Conservation (phyloP, 2,888 invertebrate species). For the Drosophila eohydei region DNA sequence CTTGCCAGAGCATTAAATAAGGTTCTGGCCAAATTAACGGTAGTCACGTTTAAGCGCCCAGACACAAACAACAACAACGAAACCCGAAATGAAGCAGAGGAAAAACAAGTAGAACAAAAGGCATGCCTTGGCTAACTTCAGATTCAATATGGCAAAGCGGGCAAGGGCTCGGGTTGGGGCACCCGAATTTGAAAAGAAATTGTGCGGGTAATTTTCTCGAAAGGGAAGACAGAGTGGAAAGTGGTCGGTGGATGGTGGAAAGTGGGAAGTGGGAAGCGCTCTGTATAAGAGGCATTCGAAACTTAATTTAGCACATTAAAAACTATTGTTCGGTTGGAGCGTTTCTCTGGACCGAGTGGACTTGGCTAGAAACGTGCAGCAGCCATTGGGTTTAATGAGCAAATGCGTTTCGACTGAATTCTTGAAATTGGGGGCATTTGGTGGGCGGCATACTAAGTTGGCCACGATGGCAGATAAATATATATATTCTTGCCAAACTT, state of each 20-base stretch:
- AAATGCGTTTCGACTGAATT: constrained; percentile 46
- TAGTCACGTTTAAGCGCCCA: constrained; percentile 70
- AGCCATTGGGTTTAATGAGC: constrained; percentile 67
- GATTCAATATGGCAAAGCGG: constrained; percentile 51
- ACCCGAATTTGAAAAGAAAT: constrained; percentile 33
- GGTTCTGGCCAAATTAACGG: constrained; percentile 75
- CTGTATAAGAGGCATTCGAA: constrained; percentile 42
- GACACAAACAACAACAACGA: constrained; percentile 52
- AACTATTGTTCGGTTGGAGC: constrained; percentile 64
- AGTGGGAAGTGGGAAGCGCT: constrained; percentile 6
- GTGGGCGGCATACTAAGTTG: constrained; percentile 44
- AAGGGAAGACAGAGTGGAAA: constrained; percentile 12
- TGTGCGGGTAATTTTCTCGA: constrained; percentile 55
- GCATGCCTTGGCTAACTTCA: constrained; percentile 52
- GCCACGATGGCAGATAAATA: not conserved
- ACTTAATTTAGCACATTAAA: constrained; percentile 78
- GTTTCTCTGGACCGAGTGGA: constrained; percentile 6
- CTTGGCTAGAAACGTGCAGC: constrained; percentile 54
- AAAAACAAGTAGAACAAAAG: constrained; percentile 40
- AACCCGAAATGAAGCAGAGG: not conserved
- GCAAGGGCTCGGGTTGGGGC: not conserved
- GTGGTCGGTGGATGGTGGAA: not conserved
- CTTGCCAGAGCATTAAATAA: constrained; percentile 58
- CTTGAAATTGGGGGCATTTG: constrained; percentile 38
- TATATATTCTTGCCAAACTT: constrained; percentile 1